Percentiles rank a stretch among this genome's conserved stretches.
Conservation (phyloP, 2,797 vertebrate genomes). For the Pangasius sanitwongsei region DNA sequence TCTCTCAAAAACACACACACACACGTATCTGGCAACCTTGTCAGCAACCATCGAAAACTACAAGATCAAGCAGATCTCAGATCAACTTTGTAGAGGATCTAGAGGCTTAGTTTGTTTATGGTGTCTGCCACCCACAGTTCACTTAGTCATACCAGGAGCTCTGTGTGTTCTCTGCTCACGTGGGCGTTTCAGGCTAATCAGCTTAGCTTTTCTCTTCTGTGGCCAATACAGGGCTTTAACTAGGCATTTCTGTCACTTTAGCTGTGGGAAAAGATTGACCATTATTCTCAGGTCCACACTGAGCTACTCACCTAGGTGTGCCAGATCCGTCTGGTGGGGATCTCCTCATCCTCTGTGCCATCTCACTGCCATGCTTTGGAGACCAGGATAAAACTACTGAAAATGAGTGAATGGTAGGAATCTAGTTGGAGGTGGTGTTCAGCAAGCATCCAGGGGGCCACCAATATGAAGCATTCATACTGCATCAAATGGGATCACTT, state of each 20-base stretch:
- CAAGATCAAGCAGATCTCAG: constrained; percentile 23
- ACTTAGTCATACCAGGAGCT: background rate
- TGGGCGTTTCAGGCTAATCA: constrained; percentile 47
- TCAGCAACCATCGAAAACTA: background rate
- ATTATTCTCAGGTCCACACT: constrained; percentile 25
- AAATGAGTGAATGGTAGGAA: background rate
- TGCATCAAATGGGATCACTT: background rate
- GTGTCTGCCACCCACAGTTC: constrained; percentile 8
- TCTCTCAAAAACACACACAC: too few relatives aligned
- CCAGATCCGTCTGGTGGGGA: constrained; percentile 20
- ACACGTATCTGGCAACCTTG: background rate
- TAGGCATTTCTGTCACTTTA: constrained; percentile 40
- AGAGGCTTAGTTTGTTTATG: background rate
- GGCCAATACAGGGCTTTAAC: constrained; percentile 38
- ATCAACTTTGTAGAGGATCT: constrained; percentile 5
- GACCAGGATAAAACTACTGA: background rate
- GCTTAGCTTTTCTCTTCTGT: constrained; percentile 38
- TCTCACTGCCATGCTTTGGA: background rate
- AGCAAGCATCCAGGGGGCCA: background rate
- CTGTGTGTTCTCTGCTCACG: constrained; percentile 27
- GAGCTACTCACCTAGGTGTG: constrained; percentile 41
- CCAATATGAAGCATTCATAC: background rate
- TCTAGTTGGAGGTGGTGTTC: background rate
- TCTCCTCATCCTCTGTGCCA: constrained; percentile 11
- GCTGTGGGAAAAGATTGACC: constrained; percentile 26